Percentiles rank a stretch among this genome's conserved stretches.
phyloP scores from a whole-genome alignment of 2,888 invertebrate species.

The Polymixis flavicincta region DNA sequence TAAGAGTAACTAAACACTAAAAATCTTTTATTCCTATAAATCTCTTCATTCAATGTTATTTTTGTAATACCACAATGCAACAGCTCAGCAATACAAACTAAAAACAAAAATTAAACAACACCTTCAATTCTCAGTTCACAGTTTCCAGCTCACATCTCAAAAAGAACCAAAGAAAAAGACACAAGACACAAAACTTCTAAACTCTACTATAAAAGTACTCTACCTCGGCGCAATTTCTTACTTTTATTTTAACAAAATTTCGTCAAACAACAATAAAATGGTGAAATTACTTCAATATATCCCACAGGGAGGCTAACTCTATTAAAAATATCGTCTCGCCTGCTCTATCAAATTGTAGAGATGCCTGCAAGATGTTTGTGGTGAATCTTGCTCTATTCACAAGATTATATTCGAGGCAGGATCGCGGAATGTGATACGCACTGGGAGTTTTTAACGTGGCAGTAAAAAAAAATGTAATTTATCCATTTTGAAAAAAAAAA shows the following conservation, averaged over 20 bases:
- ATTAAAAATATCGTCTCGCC: conserved; percentile 75
- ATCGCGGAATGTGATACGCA: conserved; percentile 77
- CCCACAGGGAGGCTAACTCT: conserved; percentile 66
- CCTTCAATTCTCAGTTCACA: conserved; percentile 8
- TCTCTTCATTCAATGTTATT: not conserved
- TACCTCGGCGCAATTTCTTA: conserved; percentile 57
- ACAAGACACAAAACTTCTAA: conserved; percentile 37
- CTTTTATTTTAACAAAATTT: conserved; percentile 67
- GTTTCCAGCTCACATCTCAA: conserved; percentile 29
- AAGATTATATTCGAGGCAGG: conserved; percentile 86
- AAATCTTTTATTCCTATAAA: not conserved
- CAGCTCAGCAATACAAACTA: too few species aligned
- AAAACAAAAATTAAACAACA: conserved; percentile 10
- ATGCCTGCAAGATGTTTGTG: conserved; percentile 81
- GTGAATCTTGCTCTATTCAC: conserved; percentile 83
- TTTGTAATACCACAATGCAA: not conserved
- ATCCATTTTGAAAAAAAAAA: too few species aligned
- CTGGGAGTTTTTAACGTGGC: conserved; percentile 53
- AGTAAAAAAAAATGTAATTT: not conserved
- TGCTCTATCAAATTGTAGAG: conserved; percentile 80
- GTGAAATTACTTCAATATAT: conserved; percentile 62
- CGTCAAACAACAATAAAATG: conserved; percentile 66
- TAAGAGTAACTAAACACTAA: too few species aligned
- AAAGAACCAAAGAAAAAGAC: conserved; percentile 40
- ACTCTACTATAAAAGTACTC: conserved; percentile 51